Evolutionary conservation across 2,797 vertebrate genomes (phyloP).

Genomic region (Fistularia commersonii): DNA sequence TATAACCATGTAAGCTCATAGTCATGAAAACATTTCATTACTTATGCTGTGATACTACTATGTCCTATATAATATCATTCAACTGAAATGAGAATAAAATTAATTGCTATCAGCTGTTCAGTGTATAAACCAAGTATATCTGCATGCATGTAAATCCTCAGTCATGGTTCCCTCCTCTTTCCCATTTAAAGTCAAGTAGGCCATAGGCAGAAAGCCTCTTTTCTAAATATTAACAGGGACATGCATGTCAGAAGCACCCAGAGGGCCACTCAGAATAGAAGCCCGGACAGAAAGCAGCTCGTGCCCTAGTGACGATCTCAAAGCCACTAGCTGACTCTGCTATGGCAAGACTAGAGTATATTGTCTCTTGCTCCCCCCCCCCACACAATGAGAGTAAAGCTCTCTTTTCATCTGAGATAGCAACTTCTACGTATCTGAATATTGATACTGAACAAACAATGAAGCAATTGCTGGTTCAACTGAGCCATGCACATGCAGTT

Average conservation of each 20-base stretch:
- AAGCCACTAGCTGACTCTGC: conserved; percentile 41
- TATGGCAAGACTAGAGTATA: too few relatives aligned
- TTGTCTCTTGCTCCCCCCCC: conserved; percentile 8
- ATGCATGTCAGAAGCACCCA: conserved; percentile 64
- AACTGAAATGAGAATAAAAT: conserved; percentile 21
- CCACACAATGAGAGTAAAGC: too few relatives aligned
- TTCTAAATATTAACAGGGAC: conserved; percentile 75
- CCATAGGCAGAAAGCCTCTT: conserved; percentile 73
- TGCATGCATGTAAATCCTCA: conserved; percentile 22
- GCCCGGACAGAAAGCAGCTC: conserved; percentile 47
- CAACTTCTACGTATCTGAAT: neutral
- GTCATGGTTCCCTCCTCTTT: conserved; percentile 23
- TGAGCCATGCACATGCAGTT: conserved; percentile 13
- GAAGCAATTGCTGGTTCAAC: too few relatives aligned
- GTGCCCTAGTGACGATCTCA: conserved; percentile 42
- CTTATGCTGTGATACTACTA: too few relatives aligned
- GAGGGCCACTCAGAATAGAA: conserved; percentile 76
- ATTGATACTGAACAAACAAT: conserved; percentile 12
- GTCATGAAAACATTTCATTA: conserved; percentile 19
- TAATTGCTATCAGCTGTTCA: conserved; percentile 20
- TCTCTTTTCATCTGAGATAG: conserved; percentile 5
- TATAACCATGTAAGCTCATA: conserved; percentile 31
- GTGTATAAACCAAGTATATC: conserved; percentile 21
- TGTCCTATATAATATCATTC: too few relatives aligned
- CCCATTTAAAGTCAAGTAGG: conserved; percentile 71